These are phyloP conservation scores for Pseudeuparius sepicola DNA, from an alignment of 2,888 invertebrate species.

Conservation along the genomic window DNA sequence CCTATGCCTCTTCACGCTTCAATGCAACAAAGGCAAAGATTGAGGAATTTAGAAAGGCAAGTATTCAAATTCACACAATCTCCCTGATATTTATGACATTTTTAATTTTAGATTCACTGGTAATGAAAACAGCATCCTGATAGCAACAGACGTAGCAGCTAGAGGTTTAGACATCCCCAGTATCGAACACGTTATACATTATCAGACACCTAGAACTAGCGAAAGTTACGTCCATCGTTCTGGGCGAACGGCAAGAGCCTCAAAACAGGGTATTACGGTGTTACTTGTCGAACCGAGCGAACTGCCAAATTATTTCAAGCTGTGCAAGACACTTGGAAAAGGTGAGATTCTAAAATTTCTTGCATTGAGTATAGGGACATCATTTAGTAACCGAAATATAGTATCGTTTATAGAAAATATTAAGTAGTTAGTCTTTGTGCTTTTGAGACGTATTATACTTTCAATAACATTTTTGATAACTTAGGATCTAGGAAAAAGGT, in stretches of 20 bases:
- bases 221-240: constrained; percentile 97
- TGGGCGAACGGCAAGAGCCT: constrained; percentile 90
- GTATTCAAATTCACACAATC: too few relatives aligned
- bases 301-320: constrained; percentile 62
- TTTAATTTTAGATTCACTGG: constrained; percentile 52
- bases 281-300: constrained; percentile 87
- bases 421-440: too few relatives aligned
- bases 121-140: constrained; percentile 60
- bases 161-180: constrained; percentile 91
- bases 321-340: constrained; percentile 76
- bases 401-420: too few relatives aligned
- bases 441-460: too few relatives aligned
- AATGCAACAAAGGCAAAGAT: constrained; percentile 89
- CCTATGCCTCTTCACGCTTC: constrained; percentile 74
- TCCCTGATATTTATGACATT: neutral
- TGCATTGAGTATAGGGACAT: too few relatives aligned
- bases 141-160: constrained; percentile 96
- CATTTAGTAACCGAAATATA: too few relatives aligned
- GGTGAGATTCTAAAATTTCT: constrained; percentile 47
- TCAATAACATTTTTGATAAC: too few relatives aligned
- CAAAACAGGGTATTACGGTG: constrained; percentile 80
- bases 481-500: too few relatives aligned
- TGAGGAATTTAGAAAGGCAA: constrained; percentile 84
- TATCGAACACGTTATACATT: constrained; percentile 93
- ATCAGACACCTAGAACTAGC: constrained; percentile 86